Percentiles rank a stretch among this genome's conserved stretches.
Conservation (phyloP, 2,797 vertebrate species). For the Chaunax sp. region DNA sequence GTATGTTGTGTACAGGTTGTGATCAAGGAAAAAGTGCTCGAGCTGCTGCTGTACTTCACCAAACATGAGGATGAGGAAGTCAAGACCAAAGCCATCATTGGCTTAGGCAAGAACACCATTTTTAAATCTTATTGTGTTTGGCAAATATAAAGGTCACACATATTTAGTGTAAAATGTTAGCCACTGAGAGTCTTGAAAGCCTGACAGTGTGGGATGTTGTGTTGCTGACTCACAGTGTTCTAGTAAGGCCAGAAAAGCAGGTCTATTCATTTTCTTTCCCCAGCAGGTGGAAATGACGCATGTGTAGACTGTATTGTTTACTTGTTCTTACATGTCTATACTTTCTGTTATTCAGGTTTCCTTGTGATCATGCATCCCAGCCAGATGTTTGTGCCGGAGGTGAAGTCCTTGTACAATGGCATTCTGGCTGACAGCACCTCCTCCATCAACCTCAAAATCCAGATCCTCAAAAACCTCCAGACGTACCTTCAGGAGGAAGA, state of each 20-base stretch:
- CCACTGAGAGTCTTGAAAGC: neutral
- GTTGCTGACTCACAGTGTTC: neutral
- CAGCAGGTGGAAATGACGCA: neutral
- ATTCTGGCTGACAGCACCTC: conserved; percentile 91
- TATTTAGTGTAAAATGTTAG: neutral
- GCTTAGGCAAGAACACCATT: conserved; percentile 87
- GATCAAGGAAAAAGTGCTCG: conserved; percentile 98
- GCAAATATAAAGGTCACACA: conserved; percentile 4
- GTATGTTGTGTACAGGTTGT: conserved; percentile 83
- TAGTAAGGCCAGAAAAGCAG: neutral
- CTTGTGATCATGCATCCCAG: conserved; percentile 98
- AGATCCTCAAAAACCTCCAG: conserved; percentile 98
- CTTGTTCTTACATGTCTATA: conserved; percentile 12
- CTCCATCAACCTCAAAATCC: conserved; percentile 97
- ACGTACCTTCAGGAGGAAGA: conserved; percentile 98
- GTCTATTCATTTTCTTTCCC: neutral
- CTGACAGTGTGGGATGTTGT: neutral
- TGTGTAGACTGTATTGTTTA: neutral
- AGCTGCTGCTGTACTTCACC: conserved; percentile 96
- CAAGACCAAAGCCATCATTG: conserved; percentile 97
- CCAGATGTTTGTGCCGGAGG: conserved; percentile 97
- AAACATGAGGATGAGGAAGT: conserved; percentile 97
- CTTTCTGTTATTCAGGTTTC: conserved; percentile 85
- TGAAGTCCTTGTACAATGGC: conserved; percentile 95
- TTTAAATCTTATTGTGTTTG: neutral